Percentiles rank a stretch among this genome's conserved stretches.
Evolutionary conservation across 2,888 invertebrate genomes (phyloP).

Genomic region (Standfussiana lucernea): DNA sequence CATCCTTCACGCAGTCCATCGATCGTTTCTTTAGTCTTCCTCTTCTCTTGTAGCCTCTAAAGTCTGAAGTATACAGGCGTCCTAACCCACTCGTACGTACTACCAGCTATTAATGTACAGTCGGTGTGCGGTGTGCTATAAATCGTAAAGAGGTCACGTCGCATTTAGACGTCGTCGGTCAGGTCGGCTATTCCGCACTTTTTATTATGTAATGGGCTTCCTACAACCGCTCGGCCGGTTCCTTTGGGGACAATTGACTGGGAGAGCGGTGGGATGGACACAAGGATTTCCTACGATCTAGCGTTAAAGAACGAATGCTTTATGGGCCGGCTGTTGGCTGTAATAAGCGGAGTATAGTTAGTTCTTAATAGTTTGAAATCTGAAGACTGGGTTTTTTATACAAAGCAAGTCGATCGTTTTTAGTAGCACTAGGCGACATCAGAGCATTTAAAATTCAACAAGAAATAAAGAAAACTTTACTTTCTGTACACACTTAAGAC

Average conservation of each 20-base stretch:
- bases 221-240: slow-evolving; percentile 46
- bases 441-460: background rate
- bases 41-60: background rate
- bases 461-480: background rate
- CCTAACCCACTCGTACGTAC: slow-evolving; percentile 1
- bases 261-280: slow-evolving; percentile 35
- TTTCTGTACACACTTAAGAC: too few relatives aligned
- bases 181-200: slow-evolving; percentile 58
- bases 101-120: slow-evolving; percentile 41
- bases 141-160: slow-evolving; percentile 59
- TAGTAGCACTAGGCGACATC: background rate
- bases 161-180: slow-evolving; percentile 50
- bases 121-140: slow-evolving; percentile 38
- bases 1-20: background rate
- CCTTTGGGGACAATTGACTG: slow-evolving; percentile 52
- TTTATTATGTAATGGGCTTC: slow-evolving; percentile 63
- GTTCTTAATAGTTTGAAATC: too few relatives aligned
- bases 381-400: background rate
- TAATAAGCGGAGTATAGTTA: too few relatives aligned
- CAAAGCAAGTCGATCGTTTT: background rate
- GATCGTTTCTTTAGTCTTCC: background rate
- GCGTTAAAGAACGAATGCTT: slow-evolving; percentile 3
- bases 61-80: background rate
- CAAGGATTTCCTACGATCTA: slow-evolving; percentile 30
- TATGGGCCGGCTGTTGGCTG: background rate